These are phyloP conservation scores for Stomatorhinus ivindoensis DNA, from an alignment of 2,113 vertebrate species.

Conservation along the genomic window DNA sequence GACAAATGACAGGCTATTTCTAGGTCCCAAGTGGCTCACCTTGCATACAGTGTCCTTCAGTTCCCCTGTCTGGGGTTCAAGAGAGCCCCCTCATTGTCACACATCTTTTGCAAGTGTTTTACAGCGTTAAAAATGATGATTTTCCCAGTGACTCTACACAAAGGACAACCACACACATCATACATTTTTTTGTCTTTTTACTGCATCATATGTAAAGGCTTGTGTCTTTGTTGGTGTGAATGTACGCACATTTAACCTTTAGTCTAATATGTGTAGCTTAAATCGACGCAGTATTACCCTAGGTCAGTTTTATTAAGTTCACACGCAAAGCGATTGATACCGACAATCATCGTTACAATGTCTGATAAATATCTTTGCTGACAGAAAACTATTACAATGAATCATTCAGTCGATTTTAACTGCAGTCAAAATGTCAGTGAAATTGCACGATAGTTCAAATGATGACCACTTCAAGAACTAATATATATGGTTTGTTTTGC, in stretches of 20 bases:
- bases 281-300: background rate
- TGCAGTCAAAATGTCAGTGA: background rate
- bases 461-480: background rate
- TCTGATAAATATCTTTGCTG: background rate
- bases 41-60: slow-evolving; percentile 34
- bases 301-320: background rate
- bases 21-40: slow-evolving; percentile 46
- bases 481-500: background rate
- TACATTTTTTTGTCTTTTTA: background rate
- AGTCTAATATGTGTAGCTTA: background rate
- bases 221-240: background rate
- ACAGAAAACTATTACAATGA: background rate
- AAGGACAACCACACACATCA: slow-evolving; percentile 44
- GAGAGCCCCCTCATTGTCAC: slow-evolving; percentile 42
- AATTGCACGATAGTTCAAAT: background rate
- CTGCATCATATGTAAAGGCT: background rate
- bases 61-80: slow-evolving; percentile 36
- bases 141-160: slow-evolving; percentile 56
- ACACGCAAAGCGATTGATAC: background rate
- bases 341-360: background rate
- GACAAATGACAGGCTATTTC: slow-evolving; percentile 65
- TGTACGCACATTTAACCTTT: background rate
- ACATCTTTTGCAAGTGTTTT: slow-evolving; percentile 56
- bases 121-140: slow-evolving; percentile 54
- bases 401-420: background rate